Conservation (phyloP, 2,797 vertebrate genomes). For the Poecilia picta region DNA sequence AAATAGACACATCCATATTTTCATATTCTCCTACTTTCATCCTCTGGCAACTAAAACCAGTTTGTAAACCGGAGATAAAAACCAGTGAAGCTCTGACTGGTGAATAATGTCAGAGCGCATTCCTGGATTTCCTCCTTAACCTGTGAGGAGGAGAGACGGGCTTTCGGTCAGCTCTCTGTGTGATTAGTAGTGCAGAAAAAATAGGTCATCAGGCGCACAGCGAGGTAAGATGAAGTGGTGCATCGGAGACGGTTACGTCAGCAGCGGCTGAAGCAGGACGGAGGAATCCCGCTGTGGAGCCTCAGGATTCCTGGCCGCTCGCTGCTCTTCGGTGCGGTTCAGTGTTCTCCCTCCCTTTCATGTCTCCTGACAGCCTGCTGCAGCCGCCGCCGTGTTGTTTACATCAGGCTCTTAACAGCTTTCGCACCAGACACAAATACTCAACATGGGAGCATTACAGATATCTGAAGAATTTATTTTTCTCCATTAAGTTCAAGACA, state of each 20-base stretch:
- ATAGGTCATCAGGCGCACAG: slow-evolving; percentile 49
- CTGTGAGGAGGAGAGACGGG: background rate
- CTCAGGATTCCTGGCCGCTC: slow-evolving; percentile 24
- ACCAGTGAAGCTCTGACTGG: slow-evolving; percentile 7
- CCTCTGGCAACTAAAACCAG: background rate
- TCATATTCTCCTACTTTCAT: background rate
- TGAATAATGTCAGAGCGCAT: slow-evolving; percentile 11
- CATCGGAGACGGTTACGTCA: slow-evolving; percentile 40
- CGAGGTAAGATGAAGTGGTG: slow-evolving; percentile 27
- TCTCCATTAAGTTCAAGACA: background rate
- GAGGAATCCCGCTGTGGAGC: slow-evolving; percentile 26
- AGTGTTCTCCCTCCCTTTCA: slow-evolving; percentile 15
- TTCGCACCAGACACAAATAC: slow-evolving; percentile 46
- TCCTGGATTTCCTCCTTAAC: background rate
- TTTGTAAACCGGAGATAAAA: slow-evolving; percentile 7
- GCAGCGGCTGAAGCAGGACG: slow-evolving; percentile 31
- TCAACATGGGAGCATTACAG: slow-evolving; percentile 34
- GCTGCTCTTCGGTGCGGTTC: slow-evolving; percentile 39
- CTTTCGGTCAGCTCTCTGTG: slow-evolving; percentile 8
- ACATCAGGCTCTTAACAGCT: slow-evolving; percentile 37
- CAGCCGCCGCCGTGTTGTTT: slow-evolving; percentile 24
- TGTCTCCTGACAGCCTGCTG: slow-evolving; percentile 49
- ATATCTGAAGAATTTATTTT: slow-evolving; percentile 27
- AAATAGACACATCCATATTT: background rate
- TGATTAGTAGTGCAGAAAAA: slow-evolving; percentile 48